These are phyloP conservation scores for Caerostris extrusa DNA, from an alignment of 1,140 invertebrate species.

Conservation along the genomic window DNA sequence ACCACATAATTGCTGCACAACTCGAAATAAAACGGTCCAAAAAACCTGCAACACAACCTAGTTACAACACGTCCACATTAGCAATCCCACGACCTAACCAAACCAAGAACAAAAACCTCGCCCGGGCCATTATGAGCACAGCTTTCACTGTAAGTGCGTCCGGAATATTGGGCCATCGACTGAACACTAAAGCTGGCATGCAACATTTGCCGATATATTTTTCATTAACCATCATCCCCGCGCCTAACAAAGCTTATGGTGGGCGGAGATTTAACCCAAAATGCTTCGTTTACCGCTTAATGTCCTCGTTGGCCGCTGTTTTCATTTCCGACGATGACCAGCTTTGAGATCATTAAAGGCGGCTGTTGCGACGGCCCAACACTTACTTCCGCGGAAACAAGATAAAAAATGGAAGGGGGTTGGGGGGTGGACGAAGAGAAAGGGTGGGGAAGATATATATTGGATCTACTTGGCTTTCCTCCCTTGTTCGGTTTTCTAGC, in stretches of 20 bases:
- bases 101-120: neutral
- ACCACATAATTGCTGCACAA: neutral
- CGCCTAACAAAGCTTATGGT: constrained; percentile 55
- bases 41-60: neutral
- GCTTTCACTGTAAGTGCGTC: constrained; percentile 38
- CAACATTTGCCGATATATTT: constrained; percentile 69
- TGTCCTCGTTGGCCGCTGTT: constrained; percentile 56
- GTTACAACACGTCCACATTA: constrained; percentile 7
- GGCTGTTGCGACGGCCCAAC: constrained; percentile 62
- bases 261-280: constrained; percentile 55
- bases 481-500: constrained; percentile 5
- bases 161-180: constrained; percentile 45
- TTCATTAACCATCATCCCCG: constrained; percentile 60
- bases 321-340: constrained; percentile 70
- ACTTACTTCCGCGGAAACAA: constrained; percentile 51
- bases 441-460: neutral
- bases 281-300: constrained; percentile 66
- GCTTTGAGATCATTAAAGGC: constrained; percentile 64
- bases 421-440: neutral
- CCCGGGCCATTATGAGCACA: constrained; percentile 1
- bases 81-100: neutral
- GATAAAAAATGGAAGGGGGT: constrained; percentile 30
- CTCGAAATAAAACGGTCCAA: neutral
- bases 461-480: neutral
- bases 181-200: constrained; percentile 39